A percentile compares a stretch with the other conserved stretches of the same genome.
These are phyloP conservation scores for Falco naumanni DNA, from an alignment of 2,797 vertebrate species.

Conservation along the genomic window DNA sequence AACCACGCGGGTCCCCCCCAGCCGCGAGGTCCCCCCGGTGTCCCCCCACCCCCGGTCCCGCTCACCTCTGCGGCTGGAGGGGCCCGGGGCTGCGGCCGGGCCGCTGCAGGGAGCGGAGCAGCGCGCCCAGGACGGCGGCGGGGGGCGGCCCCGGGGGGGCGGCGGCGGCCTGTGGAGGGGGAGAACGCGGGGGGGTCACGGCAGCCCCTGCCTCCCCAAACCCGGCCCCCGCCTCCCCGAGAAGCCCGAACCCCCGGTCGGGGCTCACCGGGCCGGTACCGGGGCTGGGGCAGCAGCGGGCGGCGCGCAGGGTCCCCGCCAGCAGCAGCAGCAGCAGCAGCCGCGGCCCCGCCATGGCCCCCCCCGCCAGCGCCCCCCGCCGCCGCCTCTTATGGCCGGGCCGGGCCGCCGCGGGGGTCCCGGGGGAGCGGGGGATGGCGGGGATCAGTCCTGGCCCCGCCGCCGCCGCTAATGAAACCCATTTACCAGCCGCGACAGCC, in stretches of 20 bases:
- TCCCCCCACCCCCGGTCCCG: too few species aligned
- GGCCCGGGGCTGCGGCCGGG: slow-evolving; percentile 78
- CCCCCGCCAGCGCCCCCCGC: too few species aligned
- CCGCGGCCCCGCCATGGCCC: not conserved
- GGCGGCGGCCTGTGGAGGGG: not conserved
- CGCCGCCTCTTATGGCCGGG: not conserved
- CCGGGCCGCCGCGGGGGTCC: not conserved
- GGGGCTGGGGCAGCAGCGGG: not conserved
- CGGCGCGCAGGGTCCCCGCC: not conserved
- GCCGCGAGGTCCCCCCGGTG: not conserved
- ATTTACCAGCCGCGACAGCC: not conserved
- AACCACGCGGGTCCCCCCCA: not conserved
- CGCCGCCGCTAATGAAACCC: not conserved
- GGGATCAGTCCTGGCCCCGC: not conserved
- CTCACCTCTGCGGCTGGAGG: slow-evolving; percentile 86
- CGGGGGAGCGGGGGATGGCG: not conserved
- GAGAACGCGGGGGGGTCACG: not conserved
- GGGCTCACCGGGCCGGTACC: not conserved
- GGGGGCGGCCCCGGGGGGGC: not conserved
- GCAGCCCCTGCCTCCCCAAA: not conserved
- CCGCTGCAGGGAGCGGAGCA: slow-evolving; percentile 77
- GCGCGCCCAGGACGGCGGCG: slow-evolving; percentile 71
- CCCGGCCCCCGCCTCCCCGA: not conserved
- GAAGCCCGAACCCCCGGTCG: not conserved
- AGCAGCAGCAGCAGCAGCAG: not conserved